These are phyloP conservation scores for Chloroclystis v-ata DNA, from an alignment of 2,888 invertebrate species.

Conservation along the genomic window DNA sequence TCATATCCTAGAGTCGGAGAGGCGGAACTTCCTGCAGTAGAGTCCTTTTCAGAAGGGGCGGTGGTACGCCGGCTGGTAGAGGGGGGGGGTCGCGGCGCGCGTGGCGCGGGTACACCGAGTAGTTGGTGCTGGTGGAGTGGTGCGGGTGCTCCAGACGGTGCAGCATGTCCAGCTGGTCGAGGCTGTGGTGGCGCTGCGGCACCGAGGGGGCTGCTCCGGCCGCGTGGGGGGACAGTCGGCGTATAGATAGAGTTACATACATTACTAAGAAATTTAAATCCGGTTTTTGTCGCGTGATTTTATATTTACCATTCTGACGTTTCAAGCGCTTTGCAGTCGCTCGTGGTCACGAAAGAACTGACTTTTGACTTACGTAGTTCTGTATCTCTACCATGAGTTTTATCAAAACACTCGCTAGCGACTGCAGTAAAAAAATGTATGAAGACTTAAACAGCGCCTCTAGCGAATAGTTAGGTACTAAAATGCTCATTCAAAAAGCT, in stretches of 20 bases:
- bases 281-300: too few relatives aligned
- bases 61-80: constrained; percentile 54
- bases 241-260: not conserved
- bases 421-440: too few relatives aligned
- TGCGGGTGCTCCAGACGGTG: constrained; percentile 56
- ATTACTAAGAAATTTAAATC: not conserved
- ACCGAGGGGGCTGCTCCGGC: constrained; percentile 45
- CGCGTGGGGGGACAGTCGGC: constrained; percentile 49
- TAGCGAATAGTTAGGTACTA: too few relatives aligned
- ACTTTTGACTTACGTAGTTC: not conserved
- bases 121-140: constrained; percentile 47
- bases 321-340: too few relatives aligned
- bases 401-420: too few relatives aligned
- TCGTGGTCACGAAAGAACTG: too few relatives aligned
- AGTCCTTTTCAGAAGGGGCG: constrained; percentile 76
- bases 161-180: constrained; percentile 70
- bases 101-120: constrained; percentile 54
- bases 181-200: constrained; percentile 69
- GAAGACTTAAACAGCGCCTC: too few relatives aligned
- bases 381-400: too few relatives aligned
- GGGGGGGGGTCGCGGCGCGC: constrained; percentile 51
- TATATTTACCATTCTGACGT: too few relatives aligned
- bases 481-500: too few relatives aligned
- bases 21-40: constrained; percentile 72
- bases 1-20: constrained; percentile 64